Percentiles rank a stretch among this genome's conserved stretches.
These are phyloP conservation scores for Willisornis vidua DNA, from an alignment of 2,113 vertebrate genomes.

Conservation along the genomic window DNA sequence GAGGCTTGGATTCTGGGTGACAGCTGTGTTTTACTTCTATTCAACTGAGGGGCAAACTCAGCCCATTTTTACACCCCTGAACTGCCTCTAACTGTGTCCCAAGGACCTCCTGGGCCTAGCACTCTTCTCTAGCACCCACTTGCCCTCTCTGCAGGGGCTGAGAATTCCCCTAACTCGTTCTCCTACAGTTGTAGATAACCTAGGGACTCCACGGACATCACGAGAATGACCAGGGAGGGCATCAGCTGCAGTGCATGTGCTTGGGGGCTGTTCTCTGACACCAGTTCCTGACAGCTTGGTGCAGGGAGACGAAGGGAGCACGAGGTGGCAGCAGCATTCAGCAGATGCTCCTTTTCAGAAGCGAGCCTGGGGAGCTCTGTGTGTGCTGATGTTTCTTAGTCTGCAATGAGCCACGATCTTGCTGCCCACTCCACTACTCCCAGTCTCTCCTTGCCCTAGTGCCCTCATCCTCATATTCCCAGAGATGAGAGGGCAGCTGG, in stretches of 20 bases:
- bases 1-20: neutral
- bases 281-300: rapidly evolving
- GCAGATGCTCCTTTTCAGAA: neutral
- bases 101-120: neutral
- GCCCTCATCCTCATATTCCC: neutral
- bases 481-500: neutral
- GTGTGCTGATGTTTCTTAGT: rapidly evolving
- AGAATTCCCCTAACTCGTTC: neutral
- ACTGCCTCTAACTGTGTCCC: neutral
- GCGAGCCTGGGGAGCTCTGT: neutral
- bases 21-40: neutral
- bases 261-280: neutral
- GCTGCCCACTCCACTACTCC: neutral
- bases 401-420: rapidly evolving
- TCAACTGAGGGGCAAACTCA: neutral
- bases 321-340: constrained; percentile 50
- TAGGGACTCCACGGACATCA: neutral
- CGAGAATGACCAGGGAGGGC: neutral
- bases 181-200: neutral
- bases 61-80: neutral
- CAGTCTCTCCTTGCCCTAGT: neutral
- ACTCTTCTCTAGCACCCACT: neutral
- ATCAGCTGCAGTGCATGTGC: neutral
- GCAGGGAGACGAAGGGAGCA: neutral
- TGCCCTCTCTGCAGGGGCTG: neutral